These are phyloP conservation scores for Shargacucullia verbasci DNA, from an alignment of 2,888 invertebrate species.

Conservation along the genomic window DNA sequence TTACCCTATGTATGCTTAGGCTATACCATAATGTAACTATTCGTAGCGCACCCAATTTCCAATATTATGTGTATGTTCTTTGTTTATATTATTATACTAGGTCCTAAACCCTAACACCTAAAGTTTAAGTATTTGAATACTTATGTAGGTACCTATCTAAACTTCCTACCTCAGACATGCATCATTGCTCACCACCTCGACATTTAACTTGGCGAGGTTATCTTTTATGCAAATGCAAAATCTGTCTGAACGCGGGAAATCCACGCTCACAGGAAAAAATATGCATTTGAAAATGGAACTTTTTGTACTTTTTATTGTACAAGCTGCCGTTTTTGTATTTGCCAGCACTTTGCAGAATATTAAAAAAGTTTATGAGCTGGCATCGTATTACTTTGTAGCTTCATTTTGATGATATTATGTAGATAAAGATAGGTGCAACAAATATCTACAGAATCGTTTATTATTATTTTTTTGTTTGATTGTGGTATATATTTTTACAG, in stretches of 20 bases:
- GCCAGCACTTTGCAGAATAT: constrained; percentile 25
- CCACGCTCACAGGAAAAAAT: constrained; percentile 10
- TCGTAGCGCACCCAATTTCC: too few relatives aligned
- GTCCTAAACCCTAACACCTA: too few relatives aligned
- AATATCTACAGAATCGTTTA: constrained; percentile 23
- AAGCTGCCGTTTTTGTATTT: constrained; percentile 5
- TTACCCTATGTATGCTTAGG: too few relatives aligned
- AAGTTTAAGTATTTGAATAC: too few relatives aligned
- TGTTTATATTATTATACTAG: too few relatives aligned
- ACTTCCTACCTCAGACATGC: too few relatives aligned
- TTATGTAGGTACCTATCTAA: too few relatives aligned
- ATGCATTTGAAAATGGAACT: constrained; percentile 23
- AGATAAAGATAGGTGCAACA: background rate
- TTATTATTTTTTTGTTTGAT: constrained; percentile 19
- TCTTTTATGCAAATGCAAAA: constrained; percentile 23
- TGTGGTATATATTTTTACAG: constrained; percentile 6
- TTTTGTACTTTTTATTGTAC: constrained; percentile 4
- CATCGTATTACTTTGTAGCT: background rate
- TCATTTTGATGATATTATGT: constrained; percentile 13
- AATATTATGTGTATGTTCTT: too few relatives aligned
- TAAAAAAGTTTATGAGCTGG: constrained; percentile 13
- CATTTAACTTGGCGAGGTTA: constrained; percentile 7
- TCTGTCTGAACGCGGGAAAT: constrained; percentile 10
- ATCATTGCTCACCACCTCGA: background rate
- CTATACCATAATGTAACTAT: too few relatives aligned